phyloP scores from a whole-genome alignment of 2,113 vertebrate genomes.

The Empidonax traillii region DNA sequence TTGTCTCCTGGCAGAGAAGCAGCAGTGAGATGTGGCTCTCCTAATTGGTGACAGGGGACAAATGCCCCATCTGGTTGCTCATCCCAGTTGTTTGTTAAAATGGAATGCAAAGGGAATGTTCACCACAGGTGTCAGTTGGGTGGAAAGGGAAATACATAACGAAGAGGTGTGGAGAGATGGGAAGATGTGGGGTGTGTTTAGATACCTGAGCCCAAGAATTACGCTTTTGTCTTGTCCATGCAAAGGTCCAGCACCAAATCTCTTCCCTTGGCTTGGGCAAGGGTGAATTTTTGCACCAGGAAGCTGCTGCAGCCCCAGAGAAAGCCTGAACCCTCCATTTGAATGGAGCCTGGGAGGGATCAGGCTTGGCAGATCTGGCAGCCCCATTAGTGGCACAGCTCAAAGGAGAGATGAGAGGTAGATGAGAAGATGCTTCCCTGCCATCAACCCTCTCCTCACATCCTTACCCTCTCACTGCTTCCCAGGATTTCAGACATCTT shows the following conservation, averaged over 20 bases:
- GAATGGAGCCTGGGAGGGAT: background rate
- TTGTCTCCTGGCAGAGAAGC: background rate
- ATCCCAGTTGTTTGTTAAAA: background rate
- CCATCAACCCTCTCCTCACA: background rate
- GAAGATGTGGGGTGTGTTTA: background rate
- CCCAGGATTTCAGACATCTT: background rate
- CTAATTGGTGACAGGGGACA: background rate
- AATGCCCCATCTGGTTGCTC: background rate
- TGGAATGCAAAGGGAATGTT: background rate
- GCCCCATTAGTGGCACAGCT: background rate
- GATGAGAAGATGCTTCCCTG: background rate
- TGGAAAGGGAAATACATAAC: background rate
- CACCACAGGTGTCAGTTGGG: background rate
- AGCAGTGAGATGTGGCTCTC: background rate
- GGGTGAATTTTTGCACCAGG: background rate
- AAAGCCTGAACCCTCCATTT: background rate
- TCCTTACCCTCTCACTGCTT: background rate
- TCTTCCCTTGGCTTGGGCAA: background rate
- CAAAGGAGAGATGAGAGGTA: background rate
- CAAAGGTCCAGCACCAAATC: background rate
- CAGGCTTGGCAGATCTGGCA: background rate
- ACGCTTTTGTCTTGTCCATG: accelerated
- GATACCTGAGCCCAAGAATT: background rate
- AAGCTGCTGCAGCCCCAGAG: background rate
- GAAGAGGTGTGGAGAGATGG: background rate